A percentile compares a stretch with the other conserved stretches of the same genome.
These are phyloP conservation scores for Drosophila obscura DNA, from an alignment of 1,140 invertebrate genomes.

Conservation along the genomic window DNA sequence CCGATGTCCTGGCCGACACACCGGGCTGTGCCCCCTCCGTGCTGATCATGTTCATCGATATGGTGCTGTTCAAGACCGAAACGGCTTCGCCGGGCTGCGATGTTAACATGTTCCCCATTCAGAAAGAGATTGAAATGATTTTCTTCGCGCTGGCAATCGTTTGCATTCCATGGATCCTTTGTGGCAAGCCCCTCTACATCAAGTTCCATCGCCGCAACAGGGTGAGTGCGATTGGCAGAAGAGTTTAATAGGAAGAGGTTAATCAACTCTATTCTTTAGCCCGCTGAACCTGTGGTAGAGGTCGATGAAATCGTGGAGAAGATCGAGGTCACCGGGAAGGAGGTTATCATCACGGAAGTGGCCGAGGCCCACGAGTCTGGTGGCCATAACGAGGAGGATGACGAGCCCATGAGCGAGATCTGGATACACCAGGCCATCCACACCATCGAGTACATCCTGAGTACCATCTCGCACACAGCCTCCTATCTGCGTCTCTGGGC, in stretches of 20 bases:
- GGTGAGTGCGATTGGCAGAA: slow-evolving; percentile 9
- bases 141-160: slow-evolving; percentile 90
- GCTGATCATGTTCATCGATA: slow-evolving; percentile 95
- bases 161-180: slow-evolving; percentile 95
- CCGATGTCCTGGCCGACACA: slow-evolving; percentile 83
- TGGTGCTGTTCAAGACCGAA: slow-evolving; percentile 91
- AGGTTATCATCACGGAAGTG: slow-evolving; percentile 62
- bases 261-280: background rate
- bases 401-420: slow-evolving; percentile 91
- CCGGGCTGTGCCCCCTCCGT: slow-evolving; percentile 93
- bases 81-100: slow-evolving; percentile 85
- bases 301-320: slow-evolving; percentile 67
- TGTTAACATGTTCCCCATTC: slow-evolving; percentile 89
- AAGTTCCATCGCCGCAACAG: slow-evolving; percentile 54
- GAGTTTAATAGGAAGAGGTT: background rate
- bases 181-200: slow-evolving; percentile 93
- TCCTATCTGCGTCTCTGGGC: slow-evolving; percentile 98
- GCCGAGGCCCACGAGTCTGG: slow-evolving; percentile 52
- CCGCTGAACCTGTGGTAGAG: slow-evolving; percentile 18
- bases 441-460: slow-evolving; percentile 98
- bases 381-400: slow-evolving; percentile 85
- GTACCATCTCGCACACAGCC: slow-evolving; percentile 97
- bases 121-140: slow-evolving; percentile 89
- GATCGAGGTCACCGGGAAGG: slow-evolving; percentile 66
- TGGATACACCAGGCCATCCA: slow-evolving; percentile 97